Conservation (phyloP, 2,113 vertebrate species). For the Planiliza haematocheilus region DNA sequence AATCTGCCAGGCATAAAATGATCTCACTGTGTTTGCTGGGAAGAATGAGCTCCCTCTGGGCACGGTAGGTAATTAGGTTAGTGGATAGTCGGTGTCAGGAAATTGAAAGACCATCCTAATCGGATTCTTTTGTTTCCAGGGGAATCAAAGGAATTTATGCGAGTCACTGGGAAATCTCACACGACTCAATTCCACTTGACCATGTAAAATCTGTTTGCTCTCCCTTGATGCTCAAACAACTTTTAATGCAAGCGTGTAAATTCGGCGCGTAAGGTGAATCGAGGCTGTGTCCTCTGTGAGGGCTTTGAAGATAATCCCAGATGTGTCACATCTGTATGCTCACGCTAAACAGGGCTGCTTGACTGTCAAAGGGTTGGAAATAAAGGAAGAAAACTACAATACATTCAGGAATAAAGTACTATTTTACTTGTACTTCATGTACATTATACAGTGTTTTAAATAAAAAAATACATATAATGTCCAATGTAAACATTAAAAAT, state of each 20-base stretch:
- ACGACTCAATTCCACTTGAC: conserved; percentile 78
- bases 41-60: conserved; percentile 89
- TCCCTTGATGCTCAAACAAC: conserved; percentile 68
- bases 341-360: conserved; percentile 14
- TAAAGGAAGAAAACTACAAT: not conserved
- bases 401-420: not conserved
- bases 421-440: too few relatives aligned
- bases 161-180: conserved; percentile 84
- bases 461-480: not conserved
- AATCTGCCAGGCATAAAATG: conserved; percentile 89
- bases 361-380: conserved; percentile 16
- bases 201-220: conserved; percentile 82
- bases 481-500: not conserved
- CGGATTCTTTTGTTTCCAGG: conserved; percentile 93
- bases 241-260: conserved; percentile 62
- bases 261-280: conserved; percentile 49
- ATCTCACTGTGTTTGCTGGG: conserved; percentile 91
- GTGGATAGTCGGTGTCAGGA: conserved; percentile 98
- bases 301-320: conserved; percentile 67
- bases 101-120: conserved; percentile 98
- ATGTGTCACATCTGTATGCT: conserved; percentile 61
- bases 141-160: conserved; percentile 88
- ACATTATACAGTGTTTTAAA: too few relatives aligned
- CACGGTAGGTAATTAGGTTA: conserved; percentile 98
- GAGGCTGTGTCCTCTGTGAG: conserved; percentile 57